Evolutionary conservation across 92 coral and sea anemone genomes (phyloP).

Genomic region (Epizoanthus rinbou): DNA sequence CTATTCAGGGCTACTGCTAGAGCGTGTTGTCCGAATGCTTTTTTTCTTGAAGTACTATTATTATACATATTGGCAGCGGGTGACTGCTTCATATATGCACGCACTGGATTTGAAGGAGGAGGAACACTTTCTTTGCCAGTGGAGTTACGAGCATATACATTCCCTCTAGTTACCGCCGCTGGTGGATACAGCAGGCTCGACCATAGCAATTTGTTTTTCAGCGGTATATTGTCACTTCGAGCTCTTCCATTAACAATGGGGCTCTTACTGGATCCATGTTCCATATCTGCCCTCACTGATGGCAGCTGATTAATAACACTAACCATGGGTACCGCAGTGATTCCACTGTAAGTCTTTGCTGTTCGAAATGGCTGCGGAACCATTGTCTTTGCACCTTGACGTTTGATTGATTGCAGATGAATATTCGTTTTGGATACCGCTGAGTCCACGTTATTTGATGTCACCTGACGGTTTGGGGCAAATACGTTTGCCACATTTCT

Average conservation of each 20-base stretch:
- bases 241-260: neutral
- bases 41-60: neutral
- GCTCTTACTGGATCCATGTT: neutral
- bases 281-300: neutral
- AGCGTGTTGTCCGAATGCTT: neutral
- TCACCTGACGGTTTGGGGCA: neutral
- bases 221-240: neutral
- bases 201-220: slow-evolving; percentile 16
- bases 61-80: neutral
- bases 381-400: neutral
- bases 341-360: neutral
- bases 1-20: slow-evolving; percentile 29
- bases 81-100: neutral
- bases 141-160: neutral
- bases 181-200: slow-evolving; percentile 22
- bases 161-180: slow-evolving; percentile 15
- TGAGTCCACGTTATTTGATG: neutral
- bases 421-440: neutral
- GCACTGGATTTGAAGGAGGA: too few relatives aligned
- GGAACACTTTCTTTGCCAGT: neutral
- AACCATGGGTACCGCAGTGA: neutral
- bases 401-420: neutral
- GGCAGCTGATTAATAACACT: neutral
- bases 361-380: neutral
- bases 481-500: neutral